These are phyloP conservation scores for Tapirus terrestris DNA, from an alignment of 2,113 vertebrate species.

Conservation along the genomic window DNA sequence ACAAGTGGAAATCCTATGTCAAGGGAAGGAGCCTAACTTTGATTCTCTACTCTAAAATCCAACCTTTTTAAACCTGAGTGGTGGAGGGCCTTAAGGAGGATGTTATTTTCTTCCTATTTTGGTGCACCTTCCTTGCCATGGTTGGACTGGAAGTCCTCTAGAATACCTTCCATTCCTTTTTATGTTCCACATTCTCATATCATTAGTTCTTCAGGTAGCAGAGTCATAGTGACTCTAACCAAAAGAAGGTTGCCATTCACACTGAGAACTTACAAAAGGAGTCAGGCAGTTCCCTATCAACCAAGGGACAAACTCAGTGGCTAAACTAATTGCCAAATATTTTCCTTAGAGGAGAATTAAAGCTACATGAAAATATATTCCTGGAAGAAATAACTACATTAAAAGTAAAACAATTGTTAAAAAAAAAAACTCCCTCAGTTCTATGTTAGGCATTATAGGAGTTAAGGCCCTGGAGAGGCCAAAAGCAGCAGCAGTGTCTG, in stretches of 20 bases:
- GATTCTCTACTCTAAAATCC: conserved; percentile 11
- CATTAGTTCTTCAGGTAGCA: background rate
- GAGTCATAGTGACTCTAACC: background rate
- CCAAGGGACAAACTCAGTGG: conserved; percentile 37
- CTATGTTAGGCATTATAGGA: background rate
- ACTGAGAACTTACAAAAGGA: background rate
- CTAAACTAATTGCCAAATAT: conserved; percentile 32
- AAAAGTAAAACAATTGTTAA: conserved; percentile 11
- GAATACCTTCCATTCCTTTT: conserved; percentile 6
- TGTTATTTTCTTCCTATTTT: conserved; percentile 5
- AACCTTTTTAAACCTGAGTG: background rate
- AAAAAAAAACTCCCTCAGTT: background rate
- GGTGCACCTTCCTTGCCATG: background rate
- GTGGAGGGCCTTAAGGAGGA: background rate
- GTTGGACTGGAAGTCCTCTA: background rate
- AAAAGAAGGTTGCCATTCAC: conserved; percentile 4
- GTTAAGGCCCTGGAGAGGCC: conserved; percentile 76
- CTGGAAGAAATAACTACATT: conserved; percentile 30
- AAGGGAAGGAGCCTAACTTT: background rate
- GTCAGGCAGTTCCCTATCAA: background rate
- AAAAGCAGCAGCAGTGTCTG: conserved; percentile 67
- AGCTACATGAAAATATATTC: conserved; percentile 22
- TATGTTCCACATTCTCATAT: background rate
- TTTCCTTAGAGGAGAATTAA: conserved; percentile 55
- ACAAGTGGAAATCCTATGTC: background rate